These are phyloP conservation scores for Drosophila jambulina DNA, from an alignment of 1,140 invertebrate species.

Conservation along the genomic window DNA sequence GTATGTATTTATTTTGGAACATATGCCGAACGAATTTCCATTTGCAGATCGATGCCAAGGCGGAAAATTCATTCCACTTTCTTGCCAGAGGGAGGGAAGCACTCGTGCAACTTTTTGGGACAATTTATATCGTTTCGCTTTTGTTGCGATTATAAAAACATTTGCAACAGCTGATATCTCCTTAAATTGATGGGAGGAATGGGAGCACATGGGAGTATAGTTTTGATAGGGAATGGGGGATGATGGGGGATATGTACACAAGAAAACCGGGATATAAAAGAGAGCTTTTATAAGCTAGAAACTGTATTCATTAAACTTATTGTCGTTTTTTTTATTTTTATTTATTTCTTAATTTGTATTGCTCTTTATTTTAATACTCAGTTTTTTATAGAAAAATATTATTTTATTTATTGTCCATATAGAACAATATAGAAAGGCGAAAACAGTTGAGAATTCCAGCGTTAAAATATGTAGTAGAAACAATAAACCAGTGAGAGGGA, in stretches of 20 bases:
- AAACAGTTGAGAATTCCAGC: no score
- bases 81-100: neutral
- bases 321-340: neutral
- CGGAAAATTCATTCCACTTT: conserved; percentile 5
- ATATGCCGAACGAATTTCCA: conserved; percentile 8
- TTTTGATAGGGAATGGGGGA: neutral
- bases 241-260: neutral
- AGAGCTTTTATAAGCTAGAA: neutral
- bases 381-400: no score
- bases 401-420: no score
- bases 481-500: no score
- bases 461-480: no score
- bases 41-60: conserved; percentile 5
- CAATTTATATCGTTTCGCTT: conserved; percentile 40
- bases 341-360: no score
- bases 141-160: conserved; percentile 74
- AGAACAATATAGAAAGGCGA: no score
- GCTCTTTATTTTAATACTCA: no score
- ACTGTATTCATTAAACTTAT: neutral
- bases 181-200: conserved; percentile 55
- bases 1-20: conserved; percentile 5
- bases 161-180: conserved; percentile 76
- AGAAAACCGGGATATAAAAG: neutral
- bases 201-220: conserved; percentile 18
- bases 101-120: conserved; percentile 24